Conservation (phyloP, 1,140 invertebrate genomes). For the Anastrepha ludens region DNA sequence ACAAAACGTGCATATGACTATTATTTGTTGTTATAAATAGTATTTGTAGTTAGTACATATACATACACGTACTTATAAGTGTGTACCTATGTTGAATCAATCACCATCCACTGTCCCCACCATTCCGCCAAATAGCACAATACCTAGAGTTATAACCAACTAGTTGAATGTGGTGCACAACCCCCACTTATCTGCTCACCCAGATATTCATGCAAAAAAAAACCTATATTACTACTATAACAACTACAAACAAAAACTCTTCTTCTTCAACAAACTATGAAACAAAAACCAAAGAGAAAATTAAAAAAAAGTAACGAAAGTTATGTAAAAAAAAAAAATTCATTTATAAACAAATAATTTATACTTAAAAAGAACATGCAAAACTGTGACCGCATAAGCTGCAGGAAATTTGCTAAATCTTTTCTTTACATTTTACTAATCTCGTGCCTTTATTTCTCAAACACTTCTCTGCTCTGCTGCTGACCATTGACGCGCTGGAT, state of each 20-base stretch:
- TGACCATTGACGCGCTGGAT: not conserved
- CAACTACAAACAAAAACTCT: conserved; percentile 52
- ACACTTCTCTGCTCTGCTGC: conserved; percentile 53
- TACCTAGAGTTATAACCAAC: not conserved
- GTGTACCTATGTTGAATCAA: conserved; percentile 16
- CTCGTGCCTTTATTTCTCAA: conserved; percentile 60
- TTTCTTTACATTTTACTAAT: conserved; percentile 40
- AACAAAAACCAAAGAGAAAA: not conserved
- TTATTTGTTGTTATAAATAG: not conserved
- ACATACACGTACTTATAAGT: not conserved
- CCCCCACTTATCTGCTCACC: conserved; percentile 34
- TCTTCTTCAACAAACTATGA: conserved; percentile 48
- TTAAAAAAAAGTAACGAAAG: not conserved
- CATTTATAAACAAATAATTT: conserved; percentile 20
- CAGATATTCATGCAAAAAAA: conserved; percentile 18
- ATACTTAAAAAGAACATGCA: conserved; percentile 36
- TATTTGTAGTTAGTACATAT: conserved; percentile 13
- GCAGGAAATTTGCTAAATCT: conserved; percentile 4
- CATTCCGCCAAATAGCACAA: conserved; percentile 10
- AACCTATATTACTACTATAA: not conserved
- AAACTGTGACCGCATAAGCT: conserved; percentile 42
- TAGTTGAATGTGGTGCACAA: conserved; percentile 40
- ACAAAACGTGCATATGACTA: no score
- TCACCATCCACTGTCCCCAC: not conserved
- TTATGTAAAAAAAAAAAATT: not conserved